Conservation (phyloP, 2,888 invertebrate genomes). For the Druceiella hillmani region DNA sequence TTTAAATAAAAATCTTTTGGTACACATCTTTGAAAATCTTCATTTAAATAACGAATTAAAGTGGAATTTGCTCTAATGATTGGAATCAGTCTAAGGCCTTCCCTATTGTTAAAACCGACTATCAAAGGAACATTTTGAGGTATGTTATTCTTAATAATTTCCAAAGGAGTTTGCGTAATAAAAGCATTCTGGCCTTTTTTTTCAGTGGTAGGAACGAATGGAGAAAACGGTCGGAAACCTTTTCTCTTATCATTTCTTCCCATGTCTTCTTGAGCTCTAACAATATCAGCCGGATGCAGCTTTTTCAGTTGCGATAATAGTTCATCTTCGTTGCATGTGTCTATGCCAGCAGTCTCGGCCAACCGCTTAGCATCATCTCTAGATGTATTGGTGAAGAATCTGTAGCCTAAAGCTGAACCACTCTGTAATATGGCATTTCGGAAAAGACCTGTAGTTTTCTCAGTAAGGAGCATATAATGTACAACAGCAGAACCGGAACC, state of each 20-base stretch:
- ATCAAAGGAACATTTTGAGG: constrained; percentile 34
- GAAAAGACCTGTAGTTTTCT: constrained; percentile 28
- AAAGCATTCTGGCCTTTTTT: constrained; percentile 27
- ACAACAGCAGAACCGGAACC: constrained; percentile 31
- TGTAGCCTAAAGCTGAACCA: constrained; percentile 26
- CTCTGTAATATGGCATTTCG: constrained; percentile 26
- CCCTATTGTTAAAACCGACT: constrained; percentile 33
- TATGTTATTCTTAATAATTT: constrained; percentile 29
- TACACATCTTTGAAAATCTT: constrained; percentile 26
- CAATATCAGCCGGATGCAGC: constrained; percentile 24
- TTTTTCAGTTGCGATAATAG: constrained; percentile 21
- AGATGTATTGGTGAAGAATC: constrained; percentile 25
- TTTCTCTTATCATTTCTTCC: constrained; percentile 18
- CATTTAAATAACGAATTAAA: constrained; percentile 21
- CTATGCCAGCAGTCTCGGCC: constrained; percentile 22
- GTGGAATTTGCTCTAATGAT: constrained; percentile 12
- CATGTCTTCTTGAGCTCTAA: constrained; percentile 24
- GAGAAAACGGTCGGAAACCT: constrained; percentile 22
- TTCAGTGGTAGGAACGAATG: constrained; percentile 37
- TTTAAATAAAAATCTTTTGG: constrained; percentile 29
- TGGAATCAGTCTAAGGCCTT: constrained; percentile 28
- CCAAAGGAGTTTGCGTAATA: constrained; percentile 31
- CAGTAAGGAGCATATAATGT: constrained; percentile 30
- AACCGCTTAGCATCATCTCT: constrained; percentile 21
- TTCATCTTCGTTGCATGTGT: constrained; percentile 14